These are phyloP conservation scores for Cettia cetti DNA, from an alignment of 2,113 vertebrate genomes.

Conservation along the genomic window DNA sequence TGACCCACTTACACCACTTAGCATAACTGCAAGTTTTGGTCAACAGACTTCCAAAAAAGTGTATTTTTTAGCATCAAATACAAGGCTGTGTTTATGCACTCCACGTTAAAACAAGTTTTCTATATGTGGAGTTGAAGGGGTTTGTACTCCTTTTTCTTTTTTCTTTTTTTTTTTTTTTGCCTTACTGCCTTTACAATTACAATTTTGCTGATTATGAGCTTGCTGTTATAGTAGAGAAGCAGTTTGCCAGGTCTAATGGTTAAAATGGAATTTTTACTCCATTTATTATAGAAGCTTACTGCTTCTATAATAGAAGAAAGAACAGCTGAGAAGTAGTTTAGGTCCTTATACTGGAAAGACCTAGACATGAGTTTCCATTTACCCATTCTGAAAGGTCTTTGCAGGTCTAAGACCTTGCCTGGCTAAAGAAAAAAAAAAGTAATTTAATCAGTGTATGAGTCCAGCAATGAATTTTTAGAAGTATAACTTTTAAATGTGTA, in stretches of 20 bases:
- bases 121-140: not conserved
- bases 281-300: too few species aligned
- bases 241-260: not conserved
- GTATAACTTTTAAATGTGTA: not conserved
- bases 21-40: not conserved
- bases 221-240: not conserved
- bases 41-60: not conserved
- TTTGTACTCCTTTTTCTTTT: not conserved
- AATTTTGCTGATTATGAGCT: not conserved
- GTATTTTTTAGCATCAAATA: not conserved
- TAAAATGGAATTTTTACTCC: not conserved
- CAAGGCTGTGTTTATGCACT: not conserved
- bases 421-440: not conserved
- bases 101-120: not conserved
- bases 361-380: not conserved
- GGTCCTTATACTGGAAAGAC: not conserved
- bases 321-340: not conserved
- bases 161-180: too few species aligned
- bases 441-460: not conserved
- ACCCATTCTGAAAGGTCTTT: slow-evolving; percentile 27
- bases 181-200: not conserved
- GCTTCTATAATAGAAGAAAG: not conserved
- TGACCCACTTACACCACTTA: not conserved
- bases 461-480: not conserved
- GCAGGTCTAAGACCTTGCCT: not conserved